phyloP scores from a whole-genome alignment of 1,140 invertebrate genomes.

The Stegodyphus dumicola region DNA sequence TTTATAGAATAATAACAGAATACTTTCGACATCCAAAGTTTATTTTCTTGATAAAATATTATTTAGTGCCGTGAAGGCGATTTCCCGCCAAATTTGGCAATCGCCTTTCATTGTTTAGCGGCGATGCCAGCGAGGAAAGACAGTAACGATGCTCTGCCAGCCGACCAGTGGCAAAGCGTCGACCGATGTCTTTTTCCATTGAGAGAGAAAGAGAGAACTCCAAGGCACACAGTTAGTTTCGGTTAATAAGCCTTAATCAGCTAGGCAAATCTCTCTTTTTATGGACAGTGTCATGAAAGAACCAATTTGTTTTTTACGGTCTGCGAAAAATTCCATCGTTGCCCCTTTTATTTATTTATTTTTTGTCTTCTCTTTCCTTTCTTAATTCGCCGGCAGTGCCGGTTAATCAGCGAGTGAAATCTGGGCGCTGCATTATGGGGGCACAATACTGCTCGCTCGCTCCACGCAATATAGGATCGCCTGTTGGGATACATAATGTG shows the following conservation, averaged over 20 bases:
- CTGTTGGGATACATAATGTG: no score
- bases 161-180: constrained; percentile 9
- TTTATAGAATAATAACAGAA: no score
- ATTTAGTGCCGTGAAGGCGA: background rate
- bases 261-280: constrained; percentile 47
- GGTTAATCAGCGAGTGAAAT: constrained; percentile 49
- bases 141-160: background rate
- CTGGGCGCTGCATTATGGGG: constrained; percentile 31
- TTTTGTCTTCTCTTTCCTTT: background rate
- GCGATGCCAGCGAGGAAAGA: background rate
- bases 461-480: no score
- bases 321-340: constrained; percentile 43
- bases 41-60: no score
- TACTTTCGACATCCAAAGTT: no score
- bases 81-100: background rate
- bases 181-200: constrained; percentile 46
- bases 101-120: background rate
- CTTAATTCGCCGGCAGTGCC: background rate
- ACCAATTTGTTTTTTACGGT: constrained; percentile 45
- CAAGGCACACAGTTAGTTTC: constrained; percentile 43
- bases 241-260: constrained; percentile 58
- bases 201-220: background rate
- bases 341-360: constrained; percentile 12
- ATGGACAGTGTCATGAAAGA: constrained; percentile 42
- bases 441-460: background rate